phyloP scores from a whole-genome alignment of 2,113 vertebrate species.

The Spheniscus mendiculus region DNA sequence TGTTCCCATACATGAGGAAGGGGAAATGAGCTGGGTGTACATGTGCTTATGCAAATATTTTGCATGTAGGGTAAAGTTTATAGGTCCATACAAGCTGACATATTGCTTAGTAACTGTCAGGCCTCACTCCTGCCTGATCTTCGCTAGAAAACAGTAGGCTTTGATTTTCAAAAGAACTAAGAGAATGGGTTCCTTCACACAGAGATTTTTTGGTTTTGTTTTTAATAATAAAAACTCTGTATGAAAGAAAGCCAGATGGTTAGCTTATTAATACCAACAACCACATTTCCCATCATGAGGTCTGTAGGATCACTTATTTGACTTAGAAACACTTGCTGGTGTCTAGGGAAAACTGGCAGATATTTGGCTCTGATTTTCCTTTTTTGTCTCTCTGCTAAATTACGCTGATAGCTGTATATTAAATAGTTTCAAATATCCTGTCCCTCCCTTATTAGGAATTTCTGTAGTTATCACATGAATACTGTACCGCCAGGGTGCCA shows the following conservation, averaged over 20 bases:
- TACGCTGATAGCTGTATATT: background rate
- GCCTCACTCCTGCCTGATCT: background rate
- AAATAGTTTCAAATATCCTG: background rate
- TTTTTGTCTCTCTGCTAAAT: background rate
- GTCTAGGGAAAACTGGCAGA: background rate
- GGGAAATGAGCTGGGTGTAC: background rate
- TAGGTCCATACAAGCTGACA: background rate
- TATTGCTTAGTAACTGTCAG: background rate
- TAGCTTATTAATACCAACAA: background rate
- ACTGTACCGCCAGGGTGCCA: background rate
- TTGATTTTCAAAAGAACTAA: background rate
- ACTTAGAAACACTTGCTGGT: background rate
- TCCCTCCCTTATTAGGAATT: background rate
- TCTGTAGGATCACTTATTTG: background rate
- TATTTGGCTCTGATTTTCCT: background rate
- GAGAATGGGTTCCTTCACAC: background rate
- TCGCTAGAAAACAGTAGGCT: background rate
- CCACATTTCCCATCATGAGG: background rate
- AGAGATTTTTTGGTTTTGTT: background rate
- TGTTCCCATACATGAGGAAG: background rate
- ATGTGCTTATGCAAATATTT: background rate
- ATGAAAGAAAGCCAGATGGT: background rate
- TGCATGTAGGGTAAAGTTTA: background rate
- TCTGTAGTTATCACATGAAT: background rate
- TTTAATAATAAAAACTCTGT: background rate